These are phyloP conservation scores for Sisor rabdophorus DNA, from an alignment of 2,113 vertebrate genomes.

Conservation along the genomic window DNA sequence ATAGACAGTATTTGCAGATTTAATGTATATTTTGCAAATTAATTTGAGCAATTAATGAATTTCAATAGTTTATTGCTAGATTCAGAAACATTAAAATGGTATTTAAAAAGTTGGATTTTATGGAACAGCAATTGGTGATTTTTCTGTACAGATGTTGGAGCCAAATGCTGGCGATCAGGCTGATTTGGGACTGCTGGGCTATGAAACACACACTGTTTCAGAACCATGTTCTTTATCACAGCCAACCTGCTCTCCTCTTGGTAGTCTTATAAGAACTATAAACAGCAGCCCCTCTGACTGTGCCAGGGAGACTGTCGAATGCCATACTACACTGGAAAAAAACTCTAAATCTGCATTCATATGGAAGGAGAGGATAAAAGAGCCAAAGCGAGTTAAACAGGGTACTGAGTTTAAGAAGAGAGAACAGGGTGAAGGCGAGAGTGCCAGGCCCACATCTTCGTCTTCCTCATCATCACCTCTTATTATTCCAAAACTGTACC, in stretches of 20 bases:
- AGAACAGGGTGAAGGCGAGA: conserved; percentile 65
- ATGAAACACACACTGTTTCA: conserved; percentile 21
- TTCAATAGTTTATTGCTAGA: not conserved
- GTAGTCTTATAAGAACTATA: conserved; percentile 24
- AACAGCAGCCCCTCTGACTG: conserved; percentile 26
- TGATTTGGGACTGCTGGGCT: conserved; percentile 61
- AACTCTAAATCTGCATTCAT: conserved; percentile 34
- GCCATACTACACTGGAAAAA: conserved; percentile 27
- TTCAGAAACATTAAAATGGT: not conserved
- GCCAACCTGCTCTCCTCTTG: not conserved
- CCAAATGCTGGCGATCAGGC: conserved; percentile 59
- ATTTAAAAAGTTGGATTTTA: not conserved
- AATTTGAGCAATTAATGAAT: not conserved
- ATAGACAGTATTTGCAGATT: not conserved
- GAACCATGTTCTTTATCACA: conserved; percentile 37
- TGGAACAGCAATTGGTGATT: not conserved
- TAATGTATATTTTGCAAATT: not conserved
- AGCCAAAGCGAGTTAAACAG: conserved; percentile 8
- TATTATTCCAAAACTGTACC: conserved; percentile 70
- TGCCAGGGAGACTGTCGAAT: conserved; percentile 9
- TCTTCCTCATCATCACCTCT: conserved; percentile 55
- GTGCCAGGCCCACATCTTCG: conserved; percentile 38
- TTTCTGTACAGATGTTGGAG: conserved; percentile 68
- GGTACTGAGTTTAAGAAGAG: conserved; percentile 52
- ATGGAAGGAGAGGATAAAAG: conserved; percentile 53